These are phyloP conservation scores for Oriolus oriolus DNA, from an alignment of 2,113 vertebrate species.

Conservation along the genomic window DNA sequence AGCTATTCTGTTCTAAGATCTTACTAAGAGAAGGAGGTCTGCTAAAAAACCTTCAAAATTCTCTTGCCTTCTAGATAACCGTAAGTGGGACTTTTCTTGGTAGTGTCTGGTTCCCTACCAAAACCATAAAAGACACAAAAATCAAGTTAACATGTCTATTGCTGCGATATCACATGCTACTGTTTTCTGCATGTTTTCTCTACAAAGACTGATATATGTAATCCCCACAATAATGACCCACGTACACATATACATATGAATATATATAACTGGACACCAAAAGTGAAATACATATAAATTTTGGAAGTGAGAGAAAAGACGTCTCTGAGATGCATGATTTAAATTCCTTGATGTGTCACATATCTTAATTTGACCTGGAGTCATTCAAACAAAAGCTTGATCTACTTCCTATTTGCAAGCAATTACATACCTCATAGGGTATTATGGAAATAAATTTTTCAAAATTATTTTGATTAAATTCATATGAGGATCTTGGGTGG, in stretches of 20 bases:
- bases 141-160: neutral
- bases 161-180: neutral
- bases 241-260: neutral
- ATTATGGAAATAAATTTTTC: neutral
- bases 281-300: neutral
- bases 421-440: neutral
- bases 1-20: neutral
- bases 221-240: neutral
- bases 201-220: neutral
- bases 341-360: neutral
- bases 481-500: neutral
- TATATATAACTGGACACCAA: neutral
- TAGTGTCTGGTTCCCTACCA: neutral
- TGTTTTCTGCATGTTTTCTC: neutral
- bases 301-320: neutral
- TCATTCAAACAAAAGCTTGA: neutral
- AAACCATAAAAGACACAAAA: neutral
- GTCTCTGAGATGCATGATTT: neutral
- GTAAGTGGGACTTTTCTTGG: neutral
- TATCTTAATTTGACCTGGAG: neutral
- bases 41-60: neutral
- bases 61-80: neutral
- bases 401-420: neutral
- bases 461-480: neutral
- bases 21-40: neutral